Conservation (phyloP, 2,113 vertebrate genomes). For the Gallinago paraguaiae region DNA sequence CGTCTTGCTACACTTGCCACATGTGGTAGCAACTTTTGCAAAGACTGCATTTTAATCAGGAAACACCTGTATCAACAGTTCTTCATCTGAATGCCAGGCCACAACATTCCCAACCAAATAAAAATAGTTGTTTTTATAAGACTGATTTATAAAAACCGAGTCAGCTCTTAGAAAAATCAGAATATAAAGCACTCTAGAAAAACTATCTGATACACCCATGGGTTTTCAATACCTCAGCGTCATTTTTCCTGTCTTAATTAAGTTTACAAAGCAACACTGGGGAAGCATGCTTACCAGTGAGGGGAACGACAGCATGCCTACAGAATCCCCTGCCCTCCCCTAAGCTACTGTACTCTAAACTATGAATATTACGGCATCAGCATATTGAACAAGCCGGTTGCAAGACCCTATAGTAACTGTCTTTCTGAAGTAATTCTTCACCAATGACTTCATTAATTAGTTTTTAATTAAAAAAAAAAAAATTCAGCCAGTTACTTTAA, state of each 20-base stretch:
- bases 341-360: background rate
- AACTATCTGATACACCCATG: background rate
- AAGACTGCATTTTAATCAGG: background rate
- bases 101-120: background rate
- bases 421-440: background rate
- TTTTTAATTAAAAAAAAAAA: background rate
- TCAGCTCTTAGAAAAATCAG: background rate
- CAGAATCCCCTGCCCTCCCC: background rate
- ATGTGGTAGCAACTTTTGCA: background rate
- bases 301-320: background rate
- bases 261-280: accelerated
- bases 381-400: background rate
- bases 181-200: background rate
- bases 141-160: background rate
- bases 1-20: background rate
- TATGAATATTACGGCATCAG: background rate
- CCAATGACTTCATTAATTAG: background rate
- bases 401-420: background rate
- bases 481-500: background rate
- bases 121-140: background rate
- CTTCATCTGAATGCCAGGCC: background rate
- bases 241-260: background rate
- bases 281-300: background rate
- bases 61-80: background rate
- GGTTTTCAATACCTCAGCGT: background rate